A percentile compares a stretch with the other conserved stretches of the same genome.
Evolutionary conservation across 2,888 invertebrate genomes (phyloP).

Genomic region (Philonicus albiceps): DNA sequence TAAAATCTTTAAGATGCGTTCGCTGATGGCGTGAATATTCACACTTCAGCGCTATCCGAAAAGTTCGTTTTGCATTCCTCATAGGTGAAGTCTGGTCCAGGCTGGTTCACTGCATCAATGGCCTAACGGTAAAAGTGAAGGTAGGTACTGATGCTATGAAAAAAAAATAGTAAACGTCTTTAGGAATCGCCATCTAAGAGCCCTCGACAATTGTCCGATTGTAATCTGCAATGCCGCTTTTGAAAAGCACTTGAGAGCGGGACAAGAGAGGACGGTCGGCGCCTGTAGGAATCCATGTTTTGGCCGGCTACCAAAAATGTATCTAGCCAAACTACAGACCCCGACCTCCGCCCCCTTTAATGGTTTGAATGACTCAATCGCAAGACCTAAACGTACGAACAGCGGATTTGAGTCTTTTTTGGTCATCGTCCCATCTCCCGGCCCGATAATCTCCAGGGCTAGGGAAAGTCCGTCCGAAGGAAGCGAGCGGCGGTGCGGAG

Average conservation of each 20-base stretch:
- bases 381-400: not conserved
- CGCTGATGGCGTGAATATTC: not conserved
- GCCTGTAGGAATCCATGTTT: not conserved
- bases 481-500: not conserved
- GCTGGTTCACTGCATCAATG: not conserved
- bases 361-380: not conserved
- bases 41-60: not conserved
- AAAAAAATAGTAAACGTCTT: not conserved
- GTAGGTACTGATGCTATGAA: not conserved
- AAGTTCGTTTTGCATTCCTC: constrained; percentile 3
- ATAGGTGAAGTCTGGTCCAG: not conserved
- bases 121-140: constrained; percentile 9
- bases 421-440: not conserved
- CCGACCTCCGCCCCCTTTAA: not conserved
- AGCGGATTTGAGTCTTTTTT: not conserved
- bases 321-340: not conserved
- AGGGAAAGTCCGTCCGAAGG: not conserved
- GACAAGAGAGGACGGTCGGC: not conserved
- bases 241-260: not conserved
- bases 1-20: not conserved
- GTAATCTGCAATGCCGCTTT: not conserved
- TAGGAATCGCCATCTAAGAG: not conserved
- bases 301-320: not conserved
- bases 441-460: not conserved
- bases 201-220: not conserved